Base-by-base conservation (phyloP, 2,888 invertebrate genomes). In the Leucoma salicis region DNA sequence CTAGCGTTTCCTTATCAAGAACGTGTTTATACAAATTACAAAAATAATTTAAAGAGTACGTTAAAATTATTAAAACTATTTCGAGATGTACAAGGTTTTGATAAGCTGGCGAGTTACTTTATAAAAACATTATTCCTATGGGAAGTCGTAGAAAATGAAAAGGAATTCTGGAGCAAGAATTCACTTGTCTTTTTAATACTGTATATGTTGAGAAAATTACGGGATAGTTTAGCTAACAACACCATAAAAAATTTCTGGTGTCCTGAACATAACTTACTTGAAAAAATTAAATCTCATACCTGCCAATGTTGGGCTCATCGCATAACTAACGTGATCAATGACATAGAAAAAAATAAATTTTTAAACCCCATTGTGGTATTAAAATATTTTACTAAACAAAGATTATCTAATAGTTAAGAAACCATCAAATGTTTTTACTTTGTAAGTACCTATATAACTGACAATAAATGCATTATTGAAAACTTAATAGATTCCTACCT, bases 101-200 rank as follows among this genome's bases (percentile, higher is more conserved):
- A 73, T 24, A 68, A 71, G 52, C 39, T 82, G 18, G 77, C 76
- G n/a, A 82, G 82, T 47, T 82, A 81, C 50, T 78, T 68, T 34
- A 81, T 82, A 38, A 81, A 82, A 64, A 75, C 81, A 2, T 47
- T 82, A 46, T 80, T 80, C 68, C 57, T 82, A 33, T 80, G 78
- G 78, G 80, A 79, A 64, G 59, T 67, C 24, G 31, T 52, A 24
- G 47, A 50, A 34, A 62, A 61, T 3, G 44, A 53, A n/a, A 52
- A 63, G 7, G 41, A 49, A 7, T 78, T 78, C 54, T 81, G 82
- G 79, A 66, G 53, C 44, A 63, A 51, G 2, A 72, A 67, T 8
- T 77, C 79, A 0, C 46, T 82, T 11, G 60, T 65, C 1, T 69
- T 47, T 57, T 61, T 82, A 39, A 59, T 80, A 11, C n/a, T 80